Percentiles rank a stretch among this genome's conserved stretches.
Evolutionary conservation across 2,797 vertebrate species (phyloP).

Genomic region (Sebastes kiyomatsui): DNA sequence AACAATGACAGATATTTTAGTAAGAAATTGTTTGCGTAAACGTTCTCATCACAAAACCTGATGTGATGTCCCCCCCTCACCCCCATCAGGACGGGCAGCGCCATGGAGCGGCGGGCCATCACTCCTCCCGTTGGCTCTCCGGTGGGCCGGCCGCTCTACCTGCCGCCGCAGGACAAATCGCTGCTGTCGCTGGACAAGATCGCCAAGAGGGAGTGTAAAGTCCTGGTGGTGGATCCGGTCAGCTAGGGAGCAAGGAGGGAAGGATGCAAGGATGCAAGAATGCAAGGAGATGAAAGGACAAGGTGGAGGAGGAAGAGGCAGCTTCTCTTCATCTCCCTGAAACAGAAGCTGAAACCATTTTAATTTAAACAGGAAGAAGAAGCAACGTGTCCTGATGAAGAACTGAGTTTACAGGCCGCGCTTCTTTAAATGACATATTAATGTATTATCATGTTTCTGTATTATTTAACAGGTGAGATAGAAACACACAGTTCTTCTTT

Average conservation of each 20-base stretch:
- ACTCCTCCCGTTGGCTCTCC: slow-evolving; percentile 93
- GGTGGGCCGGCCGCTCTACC: slow-evolving; percentile 89
- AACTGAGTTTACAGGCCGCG: no score
- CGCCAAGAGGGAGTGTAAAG: slow-evolving; percentile 94
- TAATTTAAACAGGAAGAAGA: background rate
- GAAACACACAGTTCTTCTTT: background rate
- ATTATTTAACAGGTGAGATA: background rate
- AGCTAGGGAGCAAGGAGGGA: slow-evolving; percentile 30
- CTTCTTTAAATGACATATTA: background rate
- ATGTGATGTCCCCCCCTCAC: no score
- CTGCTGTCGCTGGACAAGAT: slow-evolving; percentile 94
- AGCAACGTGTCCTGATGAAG: background rate
- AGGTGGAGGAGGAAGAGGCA: background rate
- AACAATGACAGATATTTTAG: no score
- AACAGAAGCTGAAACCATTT: background rate
- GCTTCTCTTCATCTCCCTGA: no score
- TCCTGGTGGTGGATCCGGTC: slow-evolving; percentile 88
- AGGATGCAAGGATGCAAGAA: background rate
- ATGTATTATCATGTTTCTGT: slow-evolving; percentile 4
- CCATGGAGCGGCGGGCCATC: slow-evolving; percentile 94
- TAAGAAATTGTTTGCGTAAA: no score
- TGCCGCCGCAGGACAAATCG: slow-evolving; percentile 87
- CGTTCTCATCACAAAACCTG: no score
- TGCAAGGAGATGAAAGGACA: background rate
- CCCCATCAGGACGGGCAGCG: slow-evolving; percentile 89